These are phyloP conservation scores for Oplegnathus fasciatus DNA, from an alignment of 2,113 vertebrate genomes.

Conservation along the genomic window DNA sequence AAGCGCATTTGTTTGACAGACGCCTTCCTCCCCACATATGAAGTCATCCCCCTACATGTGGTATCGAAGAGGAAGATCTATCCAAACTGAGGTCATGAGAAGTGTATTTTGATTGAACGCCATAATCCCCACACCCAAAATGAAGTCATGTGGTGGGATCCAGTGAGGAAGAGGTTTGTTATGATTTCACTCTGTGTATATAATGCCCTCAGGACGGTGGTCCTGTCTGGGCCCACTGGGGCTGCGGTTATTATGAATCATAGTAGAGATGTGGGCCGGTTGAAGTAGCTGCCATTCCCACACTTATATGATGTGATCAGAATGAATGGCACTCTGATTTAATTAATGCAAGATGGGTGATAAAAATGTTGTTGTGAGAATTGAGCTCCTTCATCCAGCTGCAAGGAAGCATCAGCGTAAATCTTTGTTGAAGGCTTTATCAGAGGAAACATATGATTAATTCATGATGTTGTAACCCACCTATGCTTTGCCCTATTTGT, in stretches of 20 bases:
- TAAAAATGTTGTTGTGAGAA: conserved; percentile 32
- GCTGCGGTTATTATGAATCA: conserved; percentile 64
- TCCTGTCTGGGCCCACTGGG: conserved; percentile 50
- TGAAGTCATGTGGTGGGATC: conserved; percentile 80
- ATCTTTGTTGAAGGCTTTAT: conserved; percentile 26
- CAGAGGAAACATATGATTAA: conserved; percentile 2
- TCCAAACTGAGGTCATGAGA: conserved; percentile 77
- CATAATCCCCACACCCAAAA: conserved; percentile 78
- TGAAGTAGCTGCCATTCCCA: conserved; percentile 60
- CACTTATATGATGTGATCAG: conserved; percentile 56
- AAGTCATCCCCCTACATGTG: conserved; percentile 68
- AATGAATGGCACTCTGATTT: conserved; percentile 27
- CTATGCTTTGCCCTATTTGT: neutral
- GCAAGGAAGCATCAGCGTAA: neutral
- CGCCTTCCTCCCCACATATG: conserved; percentile 53
- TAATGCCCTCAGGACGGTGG: conserved; percentile 69
- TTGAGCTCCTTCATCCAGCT: conserved; percentile 6
- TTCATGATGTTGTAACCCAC: neutral
- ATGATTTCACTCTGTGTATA: conserved; percentile 69
- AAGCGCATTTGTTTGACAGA: conserved; percentile 65
- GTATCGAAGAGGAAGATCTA: conserved; percentile 68
- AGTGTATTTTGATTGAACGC: conserved; percentile 78
- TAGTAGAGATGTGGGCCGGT: conserved; percentile 34
- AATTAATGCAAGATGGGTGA: conserved; percentile 66
- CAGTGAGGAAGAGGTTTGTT: conserved; percentile 74